Evolutionary conservation across 2,888 invertebrate species (phyloP), one percentile per base, ranked within the genome.

Genomic region (Therioaphis trifolii): DNA sequence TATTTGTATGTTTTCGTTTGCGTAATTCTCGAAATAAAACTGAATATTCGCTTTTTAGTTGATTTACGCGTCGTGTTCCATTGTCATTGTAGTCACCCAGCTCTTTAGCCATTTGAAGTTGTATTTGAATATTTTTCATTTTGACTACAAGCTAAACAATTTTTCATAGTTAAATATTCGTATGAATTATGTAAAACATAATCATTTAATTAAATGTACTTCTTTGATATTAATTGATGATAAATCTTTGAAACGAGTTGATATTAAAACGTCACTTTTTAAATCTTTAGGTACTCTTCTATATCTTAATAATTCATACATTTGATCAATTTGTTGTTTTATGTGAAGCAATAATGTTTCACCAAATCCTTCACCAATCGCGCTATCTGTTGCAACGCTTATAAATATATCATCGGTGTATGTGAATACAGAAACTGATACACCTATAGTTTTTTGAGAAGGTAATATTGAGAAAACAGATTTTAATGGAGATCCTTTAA

Each of bases 351-450:
- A 85, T n/a, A 88, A 85, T 52, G 86, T 85, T 66, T 85, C 86
- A 21, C 87, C 87, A 12, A 87, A 87, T 7, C 40, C 72, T 21
- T 87, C 87, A 52, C 86, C 87, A n/a, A 87, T 85, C 0, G 87
- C 86, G 63, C 85, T 85, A 79, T 88, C 87, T 0, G 90, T 88
- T n/a, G 90, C 88, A 46, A 91, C 90, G 15, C 90, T 88, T 86
- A 91, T 87, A 85, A 89, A 89, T 61, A 91, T 87, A 86, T 89
- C 89, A 86, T 91, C 90, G 15, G 89, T 89, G 86, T 91, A 91
- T 58, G 90, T 90, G 85, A 91, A 88, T 84, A 90, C 89, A 12
- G 91, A 90, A 52, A 91, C 88, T 1, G 90, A 89, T 43, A 91
- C 87, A 12, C 90, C 89, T 69, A 90, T 88, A 35, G 88, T 87